Evolutionary conservation across 2,113 vertebrate genomes (phyloP).

Genomic region (Oophaga pumilio): DNA sequence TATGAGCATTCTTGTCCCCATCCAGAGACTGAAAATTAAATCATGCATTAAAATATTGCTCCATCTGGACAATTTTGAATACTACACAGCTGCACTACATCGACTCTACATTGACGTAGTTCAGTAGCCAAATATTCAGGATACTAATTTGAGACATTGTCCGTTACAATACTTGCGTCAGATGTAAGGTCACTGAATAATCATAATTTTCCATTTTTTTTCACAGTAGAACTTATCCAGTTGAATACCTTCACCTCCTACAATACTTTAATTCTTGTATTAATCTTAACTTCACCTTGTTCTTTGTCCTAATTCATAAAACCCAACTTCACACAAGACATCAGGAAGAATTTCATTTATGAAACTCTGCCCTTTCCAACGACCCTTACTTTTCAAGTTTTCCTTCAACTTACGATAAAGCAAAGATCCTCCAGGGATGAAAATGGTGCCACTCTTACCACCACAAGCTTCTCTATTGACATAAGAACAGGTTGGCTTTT

Average conservation of each 20-base stretch:
- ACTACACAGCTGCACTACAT: background rate
- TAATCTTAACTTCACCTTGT: background rate
- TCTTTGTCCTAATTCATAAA: background rate
- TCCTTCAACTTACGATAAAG: background rate
- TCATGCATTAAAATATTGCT: no score
- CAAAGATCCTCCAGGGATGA: background rate
- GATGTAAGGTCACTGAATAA: background rate
- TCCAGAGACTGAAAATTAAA: no score
- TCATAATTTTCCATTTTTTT: background rate
- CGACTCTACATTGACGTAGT: background rate
- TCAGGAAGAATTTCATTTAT: background rate
- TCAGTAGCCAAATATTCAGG: background rate
- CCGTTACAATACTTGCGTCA: background rate
- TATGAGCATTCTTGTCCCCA: no score
- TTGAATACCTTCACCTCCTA: background rate
- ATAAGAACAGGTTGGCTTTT: background rate
- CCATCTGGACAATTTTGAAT: no score
- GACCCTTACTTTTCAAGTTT: background rate
- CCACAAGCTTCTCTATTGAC: background rate
- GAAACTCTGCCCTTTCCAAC: slow-evolving; percentile 3
- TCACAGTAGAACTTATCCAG: background rate
- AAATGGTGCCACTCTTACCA: background rate
- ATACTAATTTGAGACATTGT: background rate
- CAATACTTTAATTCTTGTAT: background rate
- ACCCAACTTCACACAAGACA: background rate